Evolutionary conservation across 92 coral and sea anemone species (phyloP).

Genomic region (Porites lobata): DNA sequence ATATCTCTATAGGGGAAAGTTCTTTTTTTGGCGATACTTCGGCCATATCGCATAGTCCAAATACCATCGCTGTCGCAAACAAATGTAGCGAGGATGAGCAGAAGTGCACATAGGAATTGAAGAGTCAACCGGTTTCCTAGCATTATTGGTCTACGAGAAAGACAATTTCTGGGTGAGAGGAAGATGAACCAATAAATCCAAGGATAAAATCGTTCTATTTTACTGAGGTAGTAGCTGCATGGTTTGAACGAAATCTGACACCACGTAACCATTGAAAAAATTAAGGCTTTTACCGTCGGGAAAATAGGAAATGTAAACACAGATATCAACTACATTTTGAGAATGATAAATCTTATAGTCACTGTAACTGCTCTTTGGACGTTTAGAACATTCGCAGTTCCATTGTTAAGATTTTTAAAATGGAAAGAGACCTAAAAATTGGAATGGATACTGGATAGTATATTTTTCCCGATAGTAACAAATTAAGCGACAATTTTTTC

Average conservation of each 20-base stretch:
- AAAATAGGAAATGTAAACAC: neutral
- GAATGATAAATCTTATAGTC: no score
- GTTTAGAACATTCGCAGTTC: no score
- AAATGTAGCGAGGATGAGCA: neutral
- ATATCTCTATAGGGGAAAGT: neutral
- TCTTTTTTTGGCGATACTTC: neutral
- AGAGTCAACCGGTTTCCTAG: neutral
- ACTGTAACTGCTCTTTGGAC: no score
- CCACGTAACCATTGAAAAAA: neutral
- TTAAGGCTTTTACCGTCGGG: neutral
- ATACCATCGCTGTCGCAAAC: neutral
- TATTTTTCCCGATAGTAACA: no score
- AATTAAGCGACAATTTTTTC: no score
- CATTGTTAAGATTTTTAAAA: no score
- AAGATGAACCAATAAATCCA: no score
- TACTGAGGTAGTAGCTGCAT: neutral
- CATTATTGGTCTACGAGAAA: conserved; percentile 10
- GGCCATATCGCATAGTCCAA: neutral
- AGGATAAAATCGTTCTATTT: neutral
- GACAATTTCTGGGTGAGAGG: neutral
- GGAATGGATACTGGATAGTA: no score
- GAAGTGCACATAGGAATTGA: neutral
- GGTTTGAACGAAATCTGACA: neutral
- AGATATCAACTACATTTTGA: neutral
- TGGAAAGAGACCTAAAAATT: no score